phyloP scores from a whole-genome alignment of 2,113 vertebrate genomes.

The Halcyon senegalensis region DNA sequence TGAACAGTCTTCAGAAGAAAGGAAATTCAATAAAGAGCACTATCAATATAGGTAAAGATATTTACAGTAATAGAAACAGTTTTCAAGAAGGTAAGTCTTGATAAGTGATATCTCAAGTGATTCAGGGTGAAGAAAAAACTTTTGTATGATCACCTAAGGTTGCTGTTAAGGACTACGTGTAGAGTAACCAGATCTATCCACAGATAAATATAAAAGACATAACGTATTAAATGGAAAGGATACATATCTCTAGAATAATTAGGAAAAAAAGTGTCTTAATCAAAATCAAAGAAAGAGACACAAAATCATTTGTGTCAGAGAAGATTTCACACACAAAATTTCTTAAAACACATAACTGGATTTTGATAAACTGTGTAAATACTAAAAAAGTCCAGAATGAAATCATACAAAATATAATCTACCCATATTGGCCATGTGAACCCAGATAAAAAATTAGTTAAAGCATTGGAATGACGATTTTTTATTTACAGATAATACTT shows the following conservation, averaged over 20 bases:
- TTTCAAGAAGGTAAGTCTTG: neutral
- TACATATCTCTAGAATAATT: neutral
- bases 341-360: neutral
- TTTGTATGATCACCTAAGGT: neutral
- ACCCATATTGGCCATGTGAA: neutral
- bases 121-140: neutral
- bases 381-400: neutral
- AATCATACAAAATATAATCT: neutral
- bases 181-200: neutral
- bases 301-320: neutral
- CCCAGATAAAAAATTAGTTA: neutral
- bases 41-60: neutral
- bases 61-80: neutral
- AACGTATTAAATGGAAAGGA: neutral
- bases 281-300: neutral
- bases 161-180: neutral
- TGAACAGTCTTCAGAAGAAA: neutral
- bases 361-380: neutral
- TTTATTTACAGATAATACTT: neutral
- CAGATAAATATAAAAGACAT: neutral
- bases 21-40: neutral
- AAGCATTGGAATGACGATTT: neutral
- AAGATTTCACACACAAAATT: neutral
- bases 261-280: neutral
- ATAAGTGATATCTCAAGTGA: neutral